A percentile compares a stretch with the other conserved stretches of the same genome.
Conservation (phyloP, 2,797 vertebrate species). For the Vultur gryphus region DNA sequence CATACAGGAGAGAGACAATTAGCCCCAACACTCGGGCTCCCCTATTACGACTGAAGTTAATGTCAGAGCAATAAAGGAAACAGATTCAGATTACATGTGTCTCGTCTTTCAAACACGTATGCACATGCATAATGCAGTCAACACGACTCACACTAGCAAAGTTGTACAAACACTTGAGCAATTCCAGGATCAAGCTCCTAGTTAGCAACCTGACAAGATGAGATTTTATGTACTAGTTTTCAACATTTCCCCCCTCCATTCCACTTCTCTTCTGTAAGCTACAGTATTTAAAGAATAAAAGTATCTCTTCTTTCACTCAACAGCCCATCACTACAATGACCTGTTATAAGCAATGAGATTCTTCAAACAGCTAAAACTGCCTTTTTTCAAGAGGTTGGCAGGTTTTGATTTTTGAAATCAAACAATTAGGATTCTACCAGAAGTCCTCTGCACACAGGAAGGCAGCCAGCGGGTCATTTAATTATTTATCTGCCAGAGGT, state of each 20-base stretch:
- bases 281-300: background rate
- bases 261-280: background rate
- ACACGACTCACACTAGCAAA: background rate
- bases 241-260: background rate
- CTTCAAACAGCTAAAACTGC: background rate
- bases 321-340: background rate
- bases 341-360: background rate
- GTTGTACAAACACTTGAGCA: background rate
- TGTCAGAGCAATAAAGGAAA: background rate
- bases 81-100: background rate
- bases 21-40: background rate
- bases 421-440: conserved; percentile 11
- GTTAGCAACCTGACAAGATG: background rate
- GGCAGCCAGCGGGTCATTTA: background rate
- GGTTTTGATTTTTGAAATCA: conserved; percentile 43
- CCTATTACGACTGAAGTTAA: background rate
- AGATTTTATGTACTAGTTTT: background rate
- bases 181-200: background rate
- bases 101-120: background rate
- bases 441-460: background rate
- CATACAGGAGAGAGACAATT: background rate
- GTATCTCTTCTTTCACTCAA: background rate
- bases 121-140: background rate
- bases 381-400: background rate
- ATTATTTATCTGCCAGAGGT: conserved; percentile 52